Base-by-base conservation (phyloP, 2,888 invertebrate genomes). In the Drosophila anceps region DNA sequence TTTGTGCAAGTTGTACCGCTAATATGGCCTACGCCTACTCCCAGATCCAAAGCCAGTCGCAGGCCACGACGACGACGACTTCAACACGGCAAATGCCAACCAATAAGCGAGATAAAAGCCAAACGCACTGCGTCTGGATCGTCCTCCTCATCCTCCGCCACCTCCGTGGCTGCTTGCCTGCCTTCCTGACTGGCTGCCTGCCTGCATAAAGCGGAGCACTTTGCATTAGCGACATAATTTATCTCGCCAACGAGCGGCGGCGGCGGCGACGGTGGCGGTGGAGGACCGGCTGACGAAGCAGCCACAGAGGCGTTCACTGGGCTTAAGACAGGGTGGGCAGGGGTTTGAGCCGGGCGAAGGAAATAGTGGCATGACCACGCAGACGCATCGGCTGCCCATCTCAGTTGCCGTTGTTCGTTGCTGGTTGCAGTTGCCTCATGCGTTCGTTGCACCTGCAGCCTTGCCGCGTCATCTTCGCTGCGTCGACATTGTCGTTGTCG, bases 201-300 rank as follows among this genome's bases (percentile, higher is more conserved):
- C 61, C 76, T 83, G 76, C 84, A 90, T 87, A 92, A 91, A 92
- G 91, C 90, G 91, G 91, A 91, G 91, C 92, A 92, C 92, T 92
- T 92, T 92, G 92, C 92, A 92, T 92, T 92, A 91, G 92, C 92
- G 92, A 91, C 91, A 92, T 92, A 92, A 92, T 92, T 92, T 92
- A 92, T 92, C 92, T 92, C 91, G 88, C 84, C 87, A 89, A 88
- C 85, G 75, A 90, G 90, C 79, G 50, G 54, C 20, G 41, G 53
- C 35, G 43, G 68, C 24, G 46, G 61, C 24, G 24, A 24, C 24
- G 24, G 24, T 24, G 24, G 53, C 2, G 55, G 53, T 51, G 54
- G 51, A 35, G 54, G 29, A 60, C 48, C 50, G 46, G 62, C 61
- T 64, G 54, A 54, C 54, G 72, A 35, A 57, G 41, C 70, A 61